Evolutionary conservation across 2,888 invertebrate genomes (phyloP).

Genomic region (Dryococelus australis): DNA sequence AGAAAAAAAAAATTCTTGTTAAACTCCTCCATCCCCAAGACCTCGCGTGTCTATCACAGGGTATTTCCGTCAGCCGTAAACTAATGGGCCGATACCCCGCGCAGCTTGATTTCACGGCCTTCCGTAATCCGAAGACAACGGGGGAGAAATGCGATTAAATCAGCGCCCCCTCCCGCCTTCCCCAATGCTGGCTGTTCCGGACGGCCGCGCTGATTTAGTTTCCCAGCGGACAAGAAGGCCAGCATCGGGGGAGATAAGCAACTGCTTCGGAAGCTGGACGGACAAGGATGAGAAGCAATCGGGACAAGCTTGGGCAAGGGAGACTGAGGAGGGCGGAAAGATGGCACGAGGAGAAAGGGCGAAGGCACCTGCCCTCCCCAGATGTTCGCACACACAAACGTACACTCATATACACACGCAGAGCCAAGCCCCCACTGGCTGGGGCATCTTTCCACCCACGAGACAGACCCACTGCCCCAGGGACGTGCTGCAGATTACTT

Average conservation of each 20-base stretch:
- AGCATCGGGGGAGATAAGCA: not conserved
- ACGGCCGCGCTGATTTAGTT: constrained; percentile 4
- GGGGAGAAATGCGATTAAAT: not conserved
- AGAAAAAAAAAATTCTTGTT: no score
- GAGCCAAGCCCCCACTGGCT: not conserved
- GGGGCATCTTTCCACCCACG: no score
- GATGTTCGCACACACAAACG: not conserved
- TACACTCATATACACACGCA: no score
- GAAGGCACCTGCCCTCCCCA: not conserved
- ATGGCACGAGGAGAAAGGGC: not conserved
- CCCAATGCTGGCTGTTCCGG: not conserved
- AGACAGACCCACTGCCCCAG: not conserved
- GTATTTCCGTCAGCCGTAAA: no score
- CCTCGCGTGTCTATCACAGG: no score
- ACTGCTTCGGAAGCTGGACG: no score
- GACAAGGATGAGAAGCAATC: no score
- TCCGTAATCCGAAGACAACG: not conserved
- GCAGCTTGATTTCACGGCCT: not conserved
- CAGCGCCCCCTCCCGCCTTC: not conserved
- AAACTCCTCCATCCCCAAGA: no score
- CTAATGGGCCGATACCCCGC: not conserved
- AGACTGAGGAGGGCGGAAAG: not conserved
- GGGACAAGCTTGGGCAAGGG: not conserved
- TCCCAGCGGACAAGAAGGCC: not conserved
- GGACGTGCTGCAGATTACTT: not conserved